phyloP scores from a whole-genome alignment of 2,113 vertebrate genomes.

The Mesitornis unicolor region DNA sequence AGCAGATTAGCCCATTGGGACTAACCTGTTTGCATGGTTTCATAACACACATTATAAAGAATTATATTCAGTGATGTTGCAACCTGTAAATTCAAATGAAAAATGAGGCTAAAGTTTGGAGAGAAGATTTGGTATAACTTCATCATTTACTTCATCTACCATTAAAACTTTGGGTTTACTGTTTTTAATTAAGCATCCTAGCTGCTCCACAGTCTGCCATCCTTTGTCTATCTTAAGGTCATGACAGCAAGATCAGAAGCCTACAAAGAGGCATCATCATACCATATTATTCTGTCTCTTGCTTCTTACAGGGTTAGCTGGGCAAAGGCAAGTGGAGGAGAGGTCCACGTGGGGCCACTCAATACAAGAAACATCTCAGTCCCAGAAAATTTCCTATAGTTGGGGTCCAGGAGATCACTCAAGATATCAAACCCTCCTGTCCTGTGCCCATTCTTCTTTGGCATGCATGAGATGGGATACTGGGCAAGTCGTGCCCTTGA shows the following conservation, averaged over 20 bases:
- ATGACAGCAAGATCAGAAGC: slow-evolving; percentile 29
- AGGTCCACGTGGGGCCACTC: background rate
- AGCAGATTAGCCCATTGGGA: slow-evolving; percentile 23
- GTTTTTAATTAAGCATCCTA: slow-evolving; percentile 69
- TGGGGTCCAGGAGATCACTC: background rate
- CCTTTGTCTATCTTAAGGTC: background rate
- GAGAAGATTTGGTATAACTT: slow-evolving; percentile 29
- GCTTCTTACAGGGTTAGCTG: background rate
- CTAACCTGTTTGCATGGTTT: slow-evolving; percentile 21
- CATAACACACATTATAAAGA: slow-evolving; percentile 45
- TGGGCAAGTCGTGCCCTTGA: background rate
- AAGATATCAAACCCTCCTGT: background rate
- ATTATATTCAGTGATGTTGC: slow-evolving; percentile 33
- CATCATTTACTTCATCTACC: slow-evolving; percentile 44
- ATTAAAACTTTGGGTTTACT: slow-evolving; percentile 63
- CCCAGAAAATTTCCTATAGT: background rate
- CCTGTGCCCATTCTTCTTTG: background rate
- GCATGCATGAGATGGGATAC: background rate
- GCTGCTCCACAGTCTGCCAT: background rate
- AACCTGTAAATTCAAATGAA: slow-evolving; percentile 56
- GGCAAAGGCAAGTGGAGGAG: background rate
- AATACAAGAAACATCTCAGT: background rate
- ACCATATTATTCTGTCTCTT: background rate
- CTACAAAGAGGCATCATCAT: background rate
- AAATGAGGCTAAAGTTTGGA: slow-evolving; percentile 36